Conservation (phyloP, 2,797 vertebrate genomes). For the Oryzias sinensis region DNA sequence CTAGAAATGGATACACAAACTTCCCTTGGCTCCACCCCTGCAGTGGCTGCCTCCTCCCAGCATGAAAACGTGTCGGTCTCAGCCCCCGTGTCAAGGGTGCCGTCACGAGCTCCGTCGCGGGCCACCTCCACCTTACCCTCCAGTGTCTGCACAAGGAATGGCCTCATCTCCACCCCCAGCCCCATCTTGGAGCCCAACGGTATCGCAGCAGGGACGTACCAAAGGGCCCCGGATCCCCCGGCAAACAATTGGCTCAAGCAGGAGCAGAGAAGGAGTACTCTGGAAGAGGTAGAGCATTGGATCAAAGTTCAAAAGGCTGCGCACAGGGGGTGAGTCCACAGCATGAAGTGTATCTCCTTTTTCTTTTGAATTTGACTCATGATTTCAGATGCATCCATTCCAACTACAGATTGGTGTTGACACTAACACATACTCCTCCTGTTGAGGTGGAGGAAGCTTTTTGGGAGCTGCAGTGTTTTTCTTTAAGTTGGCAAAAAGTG, state of each 20-base stretch:
- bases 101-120: conserved; percentile 61
- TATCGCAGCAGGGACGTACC: conserved; percentile 75
- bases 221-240: conserved; percentile 73
- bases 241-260: conserved; percentile 74
- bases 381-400: too few species aligned
- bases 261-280: conserved; percentile 80
- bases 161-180: conserved; percentile 73
- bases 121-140: conserved; percentile 63
- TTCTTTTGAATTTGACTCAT: too few species aligned
- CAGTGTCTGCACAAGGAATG: conserved; percentile 81
- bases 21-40: conserved; percentile 61
- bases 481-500: too few species aligned
- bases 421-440: too few species aligned
- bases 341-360: too few species aligned
- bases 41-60: conserved; percentile 1
- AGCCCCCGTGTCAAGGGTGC: conserved; percentile 61
- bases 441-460: too few species aligned
- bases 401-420: too few species aligned
- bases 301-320: conserved; percentile 89
- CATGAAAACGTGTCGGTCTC: conserved; percentile 47
- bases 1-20: conserved; percentile 75
- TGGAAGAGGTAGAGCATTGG: conserved; percentile 92
- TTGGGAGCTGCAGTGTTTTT: too few species aligned
- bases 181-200: conserved; percentile 88
- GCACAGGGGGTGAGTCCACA: conserved; percentile 58